phyloP scores from a whole-genome alignment of 2,113 vertebrate genomes.

The Heteronetta atricapilla region DNA sequence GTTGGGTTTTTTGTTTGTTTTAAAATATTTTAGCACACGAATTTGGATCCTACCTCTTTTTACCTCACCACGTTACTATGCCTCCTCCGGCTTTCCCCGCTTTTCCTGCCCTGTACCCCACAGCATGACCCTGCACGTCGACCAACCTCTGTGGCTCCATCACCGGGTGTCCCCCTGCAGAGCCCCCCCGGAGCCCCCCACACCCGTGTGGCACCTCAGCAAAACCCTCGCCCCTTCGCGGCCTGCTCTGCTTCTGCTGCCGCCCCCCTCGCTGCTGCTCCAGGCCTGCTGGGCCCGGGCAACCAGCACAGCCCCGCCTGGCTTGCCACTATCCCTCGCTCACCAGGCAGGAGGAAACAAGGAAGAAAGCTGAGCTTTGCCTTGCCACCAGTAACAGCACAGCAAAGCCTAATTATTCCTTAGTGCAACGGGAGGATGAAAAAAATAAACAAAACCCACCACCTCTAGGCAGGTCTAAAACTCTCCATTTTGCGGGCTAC shows the following conservation, averaged over 20 bases:
- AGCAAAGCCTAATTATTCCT: not conserved
- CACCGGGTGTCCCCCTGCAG: not conserved
- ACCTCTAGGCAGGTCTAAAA: not conserved
- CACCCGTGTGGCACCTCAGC: not conserved
- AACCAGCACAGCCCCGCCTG: no score
- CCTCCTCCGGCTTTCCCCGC: not conserved
- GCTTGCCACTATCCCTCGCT: not conserved
- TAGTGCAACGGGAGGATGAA: not conserved
- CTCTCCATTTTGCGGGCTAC: not conserved
- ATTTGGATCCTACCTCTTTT: not conserved
- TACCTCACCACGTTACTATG: not conserved
- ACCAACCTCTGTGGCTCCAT: not conserved
- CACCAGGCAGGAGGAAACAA: not conserved
- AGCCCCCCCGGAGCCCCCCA: not conserved
- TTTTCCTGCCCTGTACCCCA: not conserved
- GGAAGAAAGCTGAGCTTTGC: not conserved
- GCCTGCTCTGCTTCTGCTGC: not conserved
- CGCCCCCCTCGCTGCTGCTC: no score
- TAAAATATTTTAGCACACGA: accelerated
- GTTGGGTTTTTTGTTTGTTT: no score
- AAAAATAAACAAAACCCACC: not conserved
- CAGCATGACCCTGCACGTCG: not conserved
- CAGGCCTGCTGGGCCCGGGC: no score
- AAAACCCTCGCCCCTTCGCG: not conserved
- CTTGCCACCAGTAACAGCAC: not conserved